Percentiles rank a stretch among this genome's conserved stretches.
Conservation (phyloP, 2,113 vertebrate species). For the Empidonax traillii region DNA sequence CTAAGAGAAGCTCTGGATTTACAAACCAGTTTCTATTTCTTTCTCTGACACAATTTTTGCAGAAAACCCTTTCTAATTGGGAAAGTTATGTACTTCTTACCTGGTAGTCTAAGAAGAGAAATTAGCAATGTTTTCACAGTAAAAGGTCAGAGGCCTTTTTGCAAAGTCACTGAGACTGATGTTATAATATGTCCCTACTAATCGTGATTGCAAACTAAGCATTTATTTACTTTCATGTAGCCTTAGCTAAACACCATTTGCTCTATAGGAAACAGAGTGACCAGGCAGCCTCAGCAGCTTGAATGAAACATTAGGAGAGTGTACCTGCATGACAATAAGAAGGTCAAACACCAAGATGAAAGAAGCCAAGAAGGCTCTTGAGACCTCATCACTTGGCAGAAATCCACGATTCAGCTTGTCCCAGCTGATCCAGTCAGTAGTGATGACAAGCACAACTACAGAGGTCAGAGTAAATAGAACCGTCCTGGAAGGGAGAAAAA, state of each 20-base stretch:
- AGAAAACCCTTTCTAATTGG: not conserved
- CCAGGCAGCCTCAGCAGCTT: not conserved
- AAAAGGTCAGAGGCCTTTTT: not conserved
- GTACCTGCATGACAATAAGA: slow-evolving; percentile 99
- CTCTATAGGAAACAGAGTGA: not conserved
- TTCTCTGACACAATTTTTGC: not conserved
- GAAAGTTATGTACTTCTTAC: not conserved
- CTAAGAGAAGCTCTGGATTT: not conserved
- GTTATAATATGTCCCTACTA: not conserved
- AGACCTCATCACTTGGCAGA: slow-evolving; percentile 97
- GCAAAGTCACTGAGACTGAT: not conserved
- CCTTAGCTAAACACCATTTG: not conserved
- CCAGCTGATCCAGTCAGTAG: slow-evolving; percentile 99
- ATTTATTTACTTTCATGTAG: not conserved
- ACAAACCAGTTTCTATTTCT: not conserved
- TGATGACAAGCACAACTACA: slow-evolving; percentile 94
- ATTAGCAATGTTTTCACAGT: not conserved
- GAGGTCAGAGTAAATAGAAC: slow-evolving; percentile 94
- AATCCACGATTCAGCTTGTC: slow-evolving; percentile 97
- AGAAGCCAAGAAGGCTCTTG: slow-evolving; percentile 95
- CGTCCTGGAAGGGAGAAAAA: slow-evolving; percentile 77
- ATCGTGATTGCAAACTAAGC: not conserved
- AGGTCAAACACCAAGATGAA: slow-evolving; percentile 99
- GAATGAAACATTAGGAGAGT: slow-evolving; percentile 53
- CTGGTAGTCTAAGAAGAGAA: not conserved